Evolutionary conservation across 2,113 vertebrate species (phyloP), one percentile per base, ranked within the genome.

Genomic region (Crocuta crocuta): DNA sequence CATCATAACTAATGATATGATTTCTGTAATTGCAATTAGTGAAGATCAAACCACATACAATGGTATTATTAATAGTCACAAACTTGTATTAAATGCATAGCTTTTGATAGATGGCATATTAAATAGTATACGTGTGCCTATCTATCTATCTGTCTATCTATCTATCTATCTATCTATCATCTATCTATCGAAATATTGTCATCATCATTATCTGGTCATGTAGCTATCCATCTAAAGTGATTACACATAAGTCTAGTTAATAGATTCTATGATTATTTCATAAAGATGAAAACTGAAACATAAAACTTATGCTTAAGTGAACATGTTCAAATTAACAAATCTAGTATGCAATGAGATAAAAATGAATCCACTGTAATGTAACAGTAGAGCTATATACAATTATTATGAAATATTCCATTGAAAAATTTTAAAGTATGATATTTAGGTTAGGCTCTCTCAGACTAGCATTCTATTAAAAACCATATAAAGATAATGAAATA

Each of bases 261-360:
- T 33, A 81, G 17, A 66, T 8, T 21, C 6, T 66, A 16, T 17
- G 87, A 35, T 61, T 92, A 61, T 50, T 79, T 81, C 28, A 85
- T 66, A 53, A 95, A 94, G 13, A 12, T 43, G 16, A 96, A 97
- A 90, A 74, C 0, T 35, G 17, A 97, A 7, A 43, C 26, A 73
- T 39, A 63, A 48, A 43, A 78, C 28, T 48, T 45, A 76, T 76
- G 73, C 73, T 76, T 48, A 17, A 31, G 74, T 45, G 15, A 78
- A 48, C 17, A 78, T 93, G 13, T 11, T 63, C 8, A 61, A 63
- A 11, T n/a, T 68, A 93, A 96, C 4, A 43, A 5, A 86, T 65
- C 33, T 86, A 70, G 3, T 31, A 58, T 82, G 43, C 79, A 1
- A 2, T 53, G 24, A 43, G 43, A 45, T 5, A 88, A 39, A 33